These are phyloP conservation scores for Silurus asotus DNA, from an alignment of 2,113 vertebrate species.

Conservation along the genomic window DNA sequence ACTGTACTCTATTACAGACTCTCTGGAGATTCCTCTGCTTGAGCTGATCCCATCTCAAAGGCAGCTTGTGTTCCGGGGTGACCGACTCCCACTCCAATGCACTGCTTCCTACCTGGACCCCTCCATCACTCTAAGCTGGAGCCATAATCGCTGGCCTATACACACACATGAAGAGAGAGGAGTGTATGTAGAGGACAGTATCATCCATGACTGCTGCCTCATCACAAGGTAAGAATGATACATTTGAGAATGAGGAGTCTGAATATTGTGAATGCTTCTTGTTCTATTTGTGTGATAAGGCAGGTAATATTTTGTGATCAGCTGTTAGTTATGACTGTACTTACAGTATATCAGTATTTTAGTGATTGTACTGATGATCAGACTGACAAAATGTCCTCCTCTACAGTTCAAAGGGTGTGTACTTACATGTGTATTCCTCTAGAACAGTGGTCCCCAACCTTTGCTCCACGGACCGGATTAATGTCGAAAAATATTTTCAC, in stretches of 20 bases:
- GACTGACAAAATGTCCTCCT: background rate
- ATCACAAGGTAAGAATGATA: constrained; percentile 77
- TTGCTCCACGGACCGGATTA: too few relatives aligned
- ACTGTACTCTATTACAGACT: constrained; percentile 67
- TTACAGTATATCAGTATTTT: background rate
- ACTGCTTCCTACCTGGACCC: constrained; percentile 81
- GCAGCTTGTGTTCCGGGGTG: constrained; percentile 87
- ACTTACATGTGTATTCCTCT: background rate
- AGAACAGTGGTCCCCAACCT: background rate
- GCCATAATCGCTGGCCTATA: constrained; percentile 71
- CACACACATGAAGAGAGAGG: constrained; percentile 78
- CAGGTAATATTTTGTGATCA: background rate
- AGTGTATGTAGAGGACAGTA: constrained; percentile 83
- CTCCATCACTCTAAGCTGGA: constrained; percentile 78
- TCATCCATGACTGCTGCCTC: constrained; percentile 88
- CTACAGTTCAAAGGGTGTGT: background rate
- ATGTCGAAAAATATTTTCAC: too few relatives aligned
- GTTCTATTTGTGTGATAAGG: background rate
- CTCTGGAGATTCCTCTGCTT: constrained; percentile 85
- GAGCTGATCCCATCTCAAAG: constrained; percentile 88
- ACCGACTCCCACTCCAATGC: constrained; percentile 86
- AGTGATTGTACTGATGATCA: background rate
- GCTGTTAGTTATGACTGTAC: background rate
- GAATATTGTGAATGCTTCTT: background rate
- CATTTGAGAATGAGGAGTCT: background rate